These are phyloP conservation scores for Yponomeuta plumbellus DNA, from an alignment of 2,888 invertebrate species.

Conservation along the genomic window DNA sequence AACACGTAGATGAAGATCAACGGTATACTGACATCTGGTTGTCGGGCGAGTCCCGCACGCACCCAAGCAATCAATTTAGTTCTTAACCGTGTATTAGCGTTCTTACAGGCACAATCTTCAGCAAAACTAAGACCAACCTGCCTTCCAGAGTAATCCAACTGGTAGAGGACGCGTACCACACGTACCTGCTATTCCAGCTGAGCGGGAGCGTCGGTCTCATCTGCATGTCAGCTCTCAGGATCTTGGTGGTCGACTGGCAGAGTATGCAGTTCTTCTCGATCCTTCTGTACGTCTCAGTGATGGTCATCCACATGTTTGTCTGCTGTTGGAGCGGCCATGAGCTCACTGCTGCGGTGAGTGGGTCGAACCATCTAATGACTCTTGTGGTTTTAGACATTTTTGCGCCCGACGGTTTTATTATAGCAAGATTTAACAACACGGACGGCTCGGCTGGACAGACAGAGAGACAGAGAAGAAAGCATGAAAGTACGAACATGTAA, in stretches of 20 bases:
- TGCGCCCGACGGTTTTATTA: no score
- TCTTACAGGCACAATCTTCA: neutral
- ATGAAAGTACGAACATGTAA: no score
- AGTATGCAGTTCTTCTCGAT: slow-evolving; percentile 64
- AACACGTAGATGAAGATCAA: no score
- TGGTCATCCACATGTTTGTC: slow-evolving; percentile 69
- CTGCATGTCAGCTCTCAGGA: slow-evolving; percentile 62
- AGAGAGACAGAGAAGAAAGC: no score
- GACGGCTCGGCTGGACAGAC: no score
- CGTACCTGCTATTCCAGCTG: slow-evolving; percentile 70
- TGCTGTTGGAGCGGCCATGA: slow-evolving; percentile 76
- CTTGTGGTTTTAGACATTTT: neutral
- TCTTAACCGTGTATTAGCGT: no score
- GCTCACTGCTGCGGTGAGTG: slow-evolving; percentile 59
- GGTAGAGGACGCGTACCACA: slow-evolving; percentile 66
- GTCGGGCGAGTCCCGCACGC: no score
- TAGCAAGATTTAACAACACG: no score
- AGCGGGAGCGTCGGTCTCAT: slow-evolving; percentile 66
- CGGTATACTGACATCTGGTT: no score
- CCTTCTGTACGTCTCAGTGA: slow-evolving; percentile 56
- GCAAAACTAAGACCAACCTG: no score
- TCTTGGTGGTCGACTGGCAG: slow-evolving; percentile 52
- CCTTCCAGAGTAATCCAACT: slow-evolving; percentile 53
- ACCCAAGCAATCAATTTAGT: no score
- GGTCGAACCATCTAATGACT: neutral